Percentiles rank a stretch among this genome's conserved stretches.
These are phyloP conservation scores for Drosophila busckii DNA, from an alignment of 1,140 invertebrate species.

Conservation along the genomic window DNA sequence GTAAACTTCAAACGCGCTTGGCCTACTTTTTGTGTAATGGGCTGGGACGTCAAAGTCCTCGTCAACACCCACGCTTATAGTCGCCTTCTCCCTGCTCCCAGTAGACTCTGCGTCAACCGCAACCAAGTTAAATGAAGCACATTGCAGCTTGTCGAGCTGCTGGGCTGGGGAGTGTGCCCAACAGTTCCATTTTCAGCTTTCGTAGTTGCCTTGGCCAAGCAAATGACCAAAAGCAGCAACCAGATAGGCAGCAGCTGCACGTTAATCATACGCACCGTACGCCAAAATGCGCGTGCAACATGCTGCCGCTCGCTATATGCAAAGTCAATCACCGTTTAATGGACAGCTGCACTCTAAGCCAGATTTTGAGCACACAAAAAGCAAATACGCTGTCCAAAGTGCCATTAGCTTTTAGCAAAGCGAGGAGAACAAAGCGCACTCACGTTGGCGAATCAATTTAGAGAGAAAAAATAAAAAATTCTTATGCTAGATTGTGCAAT, in stretches of 20 bases:
- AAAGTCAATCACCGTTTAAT: constrained; percentile 72
- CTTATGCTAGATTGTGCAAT: too few species aligned
- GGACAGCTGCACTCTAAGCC: constrained; percentile 61
- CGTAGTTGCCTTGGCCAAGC: too few species aligned
- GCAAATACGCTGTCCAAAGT: constrained; percentile 4
- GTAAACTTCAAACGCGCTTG: constrained; percentile 74
- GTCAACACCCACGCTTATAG: constrained; percentile 10
- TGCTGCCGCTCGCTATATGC: constrained; percentile 25
- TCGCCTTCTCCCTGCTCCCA: constrained; percentile 15
- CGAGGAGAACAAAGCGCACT: too few species aligned
- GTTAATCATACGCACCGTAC: constrained; percentile 68
- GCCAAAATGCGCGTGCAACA: too few species aligned
- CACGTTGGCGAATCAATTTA: too few species aligned
- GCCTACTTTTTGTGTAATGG: constrained; percentile 64
- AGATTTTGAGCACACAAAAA: constrained; percentile 14
- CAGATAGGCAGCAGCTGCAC: constrained; percentile 4
- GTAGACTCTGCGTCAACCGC: constrained; percentile 50
- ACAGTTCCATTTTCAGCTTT: too few species aligned
- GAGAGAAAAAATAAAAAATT: too few species aligned
- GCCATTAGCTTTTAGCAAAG: too few species aligned
- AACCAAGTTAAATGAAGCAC: constrained; percentile 71
- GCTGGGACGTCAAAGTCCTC: constrained; percentile 53
- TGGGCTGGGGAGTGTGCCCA: neutral
- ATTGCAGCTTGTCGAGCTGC: constrained; percentile 2
- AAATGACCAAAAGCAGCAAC: constrained; percentile 43